Evolutionary conservation across 2,113 vertebrate genomes (phyloP).

Genomic region (Bujurquina vittata): DNA sequence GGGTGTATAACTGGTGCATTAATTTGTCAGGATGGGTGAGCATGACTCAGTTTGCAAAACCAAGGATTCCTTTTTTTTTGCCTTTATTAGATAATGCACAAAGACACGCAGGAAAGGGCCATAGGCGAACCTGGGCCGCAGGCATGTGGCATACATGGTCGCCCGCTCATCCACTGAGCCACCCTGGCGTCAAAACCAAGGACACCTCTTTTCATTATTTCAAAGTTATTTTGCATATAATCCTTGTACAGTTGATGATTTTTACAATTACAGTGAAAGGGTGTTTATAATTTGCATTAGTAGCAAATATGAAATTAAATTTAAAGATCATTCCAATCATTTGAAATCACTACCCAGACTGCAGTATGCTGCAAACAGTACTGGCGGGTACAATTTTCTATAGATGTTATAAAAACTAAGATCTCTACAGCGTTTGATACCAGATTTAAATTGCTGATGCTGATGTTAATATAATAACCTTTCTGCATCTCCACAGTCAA

Average conservation of each 20-base stretch:
- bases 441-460: too few species aligned
- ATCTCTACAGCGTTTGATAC: neutral
- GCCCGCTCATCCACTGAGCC: too few species aligned
- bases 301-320: neutral
- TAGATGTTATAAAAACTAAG: neutral
- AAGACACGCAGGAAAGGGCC: too few species aligned
- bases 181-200: too few species aligned
- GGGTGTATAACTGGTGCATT: slow-evolving; percentile 1
- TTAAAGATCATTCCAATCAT: neutral
- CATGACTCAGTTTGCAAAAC: neutral
- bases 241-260: neutral
- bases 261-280: neutral
- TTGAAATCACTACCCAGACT: neutral
- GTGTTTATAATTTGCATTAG: neutral
- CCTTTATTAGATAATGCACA: too few species aligned
- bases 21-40: neutral
- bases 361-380: neutral
- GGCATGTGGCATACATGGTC: too few species aligned
- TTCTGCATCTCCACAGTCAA: neutral
- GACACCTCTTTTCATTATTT: neutral
- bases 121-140: too few species aligned
- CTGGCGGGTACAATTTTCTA: neutral
- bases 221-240: neutral
- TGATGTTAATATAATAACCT: neutral
- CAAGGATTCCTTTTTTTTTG: neutral